These are phyloP conservation scores for Pocota personata DNA, from an alignment of 2,888 invertebrate species.

Conservation along the genomic window DNA sequence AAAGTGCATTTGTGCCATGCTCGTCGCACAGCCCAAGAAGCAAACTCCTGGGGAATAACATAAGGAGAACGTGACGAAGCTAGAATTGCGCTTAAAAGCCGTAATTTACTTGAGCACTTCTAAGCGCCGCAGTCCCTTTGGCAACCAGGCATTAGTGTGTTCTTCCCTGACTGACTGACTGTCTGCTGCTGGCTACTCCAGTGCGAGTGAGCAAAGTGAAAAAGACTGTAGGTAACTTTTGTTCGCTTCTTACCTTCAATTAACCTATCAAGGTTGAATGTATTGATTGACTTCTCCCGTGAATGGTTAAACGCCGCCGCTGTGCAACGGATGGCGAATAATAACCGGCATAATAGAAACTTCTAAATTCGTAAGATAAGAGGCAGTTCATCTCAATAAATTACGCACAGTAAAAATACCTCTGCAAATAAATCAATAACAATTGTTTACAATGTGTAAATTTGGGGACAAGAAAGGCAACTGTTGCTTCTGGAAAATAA, in stretches of 20 bases:
- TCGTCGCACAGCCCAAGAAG: constrained; percentile 34
- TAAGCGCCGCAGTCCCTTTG: constrained; percentile 70
- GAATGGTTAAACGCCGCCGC: constrained; percentile 62
- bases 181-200: constrained; percentile 62
- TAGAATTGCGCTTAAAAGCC: constrained; percentile 71
- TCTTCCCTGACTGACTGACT: constrained; percentile 68
- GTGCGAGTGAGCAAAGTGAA: constrained; percentile 52
- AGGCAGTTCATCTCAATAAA: constrained; percentile 8
- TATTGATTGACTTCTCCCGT: constrained; percentile 69
- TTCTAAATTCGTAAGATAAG: neutral
- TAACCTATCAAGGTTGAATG: constrained; percentile 73
- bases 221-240: constrained; percentile 64
- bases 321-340: constrained; percentile 12
- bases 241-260: constrained; percentile 72
- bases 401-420: neutral
- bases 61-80: constrained; percentile 69
- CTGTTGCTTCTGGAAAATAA: neutral
- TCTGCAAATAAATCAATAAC: too few species aligned
- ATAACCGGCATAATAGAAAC: neutral
- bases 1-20: constrained; percentile 55
- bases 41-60: constrained; percentile 43
- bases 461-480: neutral
- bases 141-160: constrained; percentile 62
- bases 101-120: constrained; percentile 70
- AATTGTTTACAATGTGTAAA: too few species aligned